Evolutionary conservation across 1,140 invertebrate species (phyloP).

Genomic region (Andrena cerasifolii): DNA sequence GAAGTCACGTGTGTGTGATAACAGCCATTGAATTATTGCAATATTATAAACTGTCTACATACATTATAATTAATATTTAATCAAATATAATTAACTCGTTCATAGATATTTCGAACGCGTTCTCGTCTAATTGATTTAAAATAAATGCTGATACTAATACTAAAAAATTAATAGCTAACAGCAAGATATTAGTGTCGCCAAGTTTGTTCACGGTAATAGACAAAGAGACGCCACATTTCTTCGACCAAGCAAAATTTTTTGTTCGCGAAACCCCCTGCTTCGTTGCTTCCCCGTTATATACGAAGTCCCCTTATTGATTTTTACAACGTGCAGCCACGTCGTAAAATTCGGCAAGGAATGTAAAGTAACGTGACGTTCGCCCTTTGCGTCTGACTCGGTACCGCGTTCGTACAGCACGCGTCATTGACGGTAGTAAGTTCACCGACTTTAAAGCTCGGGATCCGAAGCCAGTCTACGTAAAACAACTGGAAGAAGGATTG

Average conservation of each 20-base stretch:
- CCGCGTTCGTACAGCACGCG: constrained; percentile 15
- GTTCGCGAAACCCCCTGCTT: constrained; percentile 15
- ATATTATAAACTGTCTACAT: no score
- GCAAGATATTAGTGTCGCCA: no score
- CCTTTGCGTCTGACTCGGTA: constrained; percentile 22
- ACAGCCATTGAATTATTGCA: no score
- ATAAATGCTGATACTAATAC: no score
- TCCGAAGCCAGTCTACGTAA: constrained; percentile 22
- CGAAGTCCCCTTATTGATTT: constrained; percentile 63
- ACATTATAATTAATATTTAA: no score
- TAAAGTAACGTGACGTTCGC: constrained; percentile 57
- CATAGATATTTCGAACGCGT: no score
- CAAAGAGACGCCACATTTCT: not conserved
- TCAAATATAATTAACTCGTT: no score
- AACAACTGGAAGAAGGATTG: constrained; percentile 32
- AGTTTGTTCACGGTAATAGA: constrained; percentile 18
- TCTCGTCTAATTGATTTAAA: no score
- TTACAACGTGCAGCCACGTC: constrained; percentile 55
- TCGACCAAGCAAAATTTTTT: not conserved
- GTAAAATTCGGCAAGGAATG: constrained; percentile 63
- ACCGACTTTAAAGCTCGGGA: constrained; percentile 54
- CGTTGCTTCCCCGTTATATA: constrained; percentile 30
- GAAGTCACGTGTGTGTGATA: no score
- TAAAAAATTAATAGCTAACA: no score
- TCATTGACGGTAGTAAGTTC: constrained; percentile 50